Evolutionary conservation across 2,888 invertebrate species (phyloP), one percentile per base, ranked within the genome.

Genomic region (Yponomeuta evonymella): DNA sequence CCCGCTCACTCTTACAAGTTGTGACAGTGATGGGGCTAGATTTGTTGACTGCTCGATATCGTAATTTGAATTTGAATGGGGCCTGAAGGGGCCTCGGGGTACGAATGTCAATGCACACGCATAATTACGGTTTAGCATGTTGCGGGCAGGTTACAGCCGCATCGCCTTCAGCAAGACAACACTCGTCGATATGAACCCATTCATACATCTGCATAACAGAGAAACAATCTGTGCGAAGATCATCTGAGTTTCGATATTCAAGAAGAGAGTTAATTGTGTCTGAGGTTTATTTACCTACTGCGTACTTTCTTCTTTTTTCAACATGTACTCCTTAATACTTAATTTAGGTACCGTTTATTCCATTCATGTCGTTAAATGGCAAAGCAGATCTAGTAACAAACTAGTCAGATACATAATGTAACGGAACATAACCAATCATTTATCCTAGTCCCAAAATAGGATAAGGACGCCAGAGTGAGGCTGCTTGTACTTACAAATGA

Each of bases 141-240:
- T 36, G 33, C 67, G 15, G 67, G 11, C n/a, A 12, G 43, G 67
- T 67, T 67, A 67, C 67, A 67, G 67, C 67, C 67, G n/a, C 29
- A 65, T 65, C 6, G 67, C 67, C 67, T 43, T 43, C 36, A 43
- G 67, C 67, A 15, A 67, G 67, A 66, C 67, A 67, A 33, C 36
- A 43, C 10, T n/a, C 43, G 15, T 43, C 67, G 1, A 11, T 65
- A 29, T 65, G 81, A 79, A 80, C 78, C 79, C 76, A 79, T 77
- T 76, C 81, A 77, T 75, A 76, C 74, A 87, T 88, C 86, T 85
- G 86, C 87, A 87, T 88, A 84, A 83, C 87, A 87, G 86, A 87
- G 84, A 86, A 81, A 83, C 84, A 83, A 81, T 80, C 82, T 81
- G 29, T 65, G 10, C 65, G 8, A 29, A 33, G 65, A 70, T 23